Evolutionary conservation across 2,113 vertebrate genomes (phyloP).

Genomic region (Hemicordylus capensis): DNA sequence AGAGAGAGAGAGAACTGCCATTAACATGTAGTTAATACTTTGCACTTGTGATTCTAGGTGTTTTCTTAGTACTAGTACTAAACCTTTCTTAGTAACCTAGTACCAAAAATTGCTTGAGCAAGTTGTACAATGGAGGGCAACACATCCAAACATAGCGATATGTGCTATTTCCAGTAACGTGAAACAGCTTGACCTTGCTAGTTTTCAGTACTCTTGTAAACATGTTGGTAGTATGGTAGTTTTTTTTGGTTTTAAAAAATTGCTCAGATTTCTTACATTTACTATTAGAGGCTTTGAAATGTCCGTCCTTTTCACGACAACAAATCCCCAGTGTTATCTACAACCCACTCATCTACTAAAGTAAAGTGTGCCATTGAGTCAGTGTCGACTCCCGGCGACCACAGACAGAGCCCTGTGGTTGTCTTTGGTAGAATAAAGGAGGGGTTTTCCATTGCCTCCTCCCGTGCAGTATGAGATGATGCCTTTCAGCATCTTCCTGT

Average conservation of each 20-base stretch:
- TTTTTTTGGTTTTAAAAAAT: neutral
- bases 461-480: no score
- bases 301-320: neutral
- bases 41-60: slow-evolving; percentile 11
- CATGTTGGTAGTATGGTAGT: neutral
- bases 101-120: slow-evolving; percentile 13
- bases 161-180: neutral
- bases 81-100: slow-evolving; percentile 1
- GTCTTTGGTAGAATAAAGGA: no score
- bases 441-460: no score
- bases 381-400: no score
- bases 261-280: neutral
- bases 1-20: slow-evolving; percentile 21
- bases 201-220: neutral
- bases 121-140: neutral
- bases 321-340: neutral
- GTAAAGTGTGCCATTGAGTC: no score
- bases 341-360: neutral
- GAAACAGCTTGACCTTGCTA: neutral
- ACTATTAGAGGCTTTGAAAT: neutral
- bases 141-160: neutral
- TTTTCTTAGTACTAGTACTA: no score
- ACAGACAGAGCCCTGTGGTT: no score
- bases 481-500: no score
- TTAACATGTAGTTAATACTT: slow-evolving; percentile 19